Percentiles rank a stretch among this genome's conserved stretches.
Conservation (phyloP, 2,113 vertebrate species). For the Antennarius striatus region DNA sequence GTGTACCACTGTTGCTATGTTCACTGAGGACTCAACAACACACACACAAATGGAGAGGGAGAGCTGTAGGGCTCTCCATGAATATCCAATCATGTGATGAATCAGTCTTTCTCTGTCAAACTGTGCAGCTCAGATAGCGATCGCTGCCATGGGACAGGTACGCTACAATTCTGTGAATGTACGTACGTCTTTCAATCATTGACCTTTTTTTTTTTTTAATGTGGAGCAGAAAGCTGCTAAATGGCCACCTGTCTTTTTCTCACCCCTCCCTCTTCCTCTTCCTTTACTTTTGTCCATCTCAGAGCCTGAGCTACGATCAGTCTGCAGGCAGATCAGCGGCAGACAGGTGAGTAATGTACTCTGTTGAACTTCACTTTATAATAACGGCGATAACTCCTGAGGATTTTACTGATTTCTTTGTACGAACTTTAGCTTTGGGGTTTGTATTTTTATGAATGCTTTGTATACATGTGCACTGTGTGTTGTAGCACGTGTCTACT, state of each 20-base stretch:
- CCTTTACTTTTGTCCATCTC: constrained; percentile 21
- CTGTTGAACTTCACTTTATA: not conserved
- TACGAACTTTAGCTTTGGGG: not conserved
- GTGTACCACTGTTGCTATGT: constrained; percentile 48
- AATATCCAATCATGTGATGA: constrained; percentile 73
- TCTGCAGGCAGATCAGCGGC: constrained; percentile 45
- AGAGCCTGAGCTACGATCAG: constrained; percentile 69
- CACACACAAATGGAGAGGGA: constrained; percentile 18
- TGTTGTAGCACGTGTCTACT: constrained; percentile 64
- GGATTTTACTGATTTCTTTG: not conserved
- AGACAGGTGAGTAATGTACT: constrained; percentile 67
- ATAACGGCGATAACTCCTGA: not conserved
- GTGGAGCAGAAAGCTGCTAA: constrained; percentile 2
- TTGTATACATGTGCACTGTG: constrained; percentile 6
- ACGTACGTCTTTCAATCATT: constrained; percentile 27
- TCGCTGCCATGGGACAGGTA: constrained; percentile 70
- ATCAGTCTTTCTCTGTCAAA: constrained; percentile 39
- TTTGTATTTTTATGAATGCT: not conserved
- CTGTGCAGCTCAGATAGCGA: constrained; percentile 32
- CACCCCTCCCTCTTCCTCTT: not conserved
- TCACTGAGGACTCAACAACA: constrained; percentile 46
- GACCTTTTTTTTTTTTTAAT: constrained; percentile 35
- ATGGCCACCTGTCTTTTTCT: constrained; percentile 34
- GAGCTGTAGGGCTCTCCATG: constrained; percentile 54
- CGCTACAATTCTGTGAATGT: constrained; percentile 8